A percentile compares a stretch with the other conserved stretches of the same genome.
These are phyloP conservation scores for Aix galericulata DNA, from an alignment of 2,113 vertebrate genomes.

Conservation along the genomic window DNA sequence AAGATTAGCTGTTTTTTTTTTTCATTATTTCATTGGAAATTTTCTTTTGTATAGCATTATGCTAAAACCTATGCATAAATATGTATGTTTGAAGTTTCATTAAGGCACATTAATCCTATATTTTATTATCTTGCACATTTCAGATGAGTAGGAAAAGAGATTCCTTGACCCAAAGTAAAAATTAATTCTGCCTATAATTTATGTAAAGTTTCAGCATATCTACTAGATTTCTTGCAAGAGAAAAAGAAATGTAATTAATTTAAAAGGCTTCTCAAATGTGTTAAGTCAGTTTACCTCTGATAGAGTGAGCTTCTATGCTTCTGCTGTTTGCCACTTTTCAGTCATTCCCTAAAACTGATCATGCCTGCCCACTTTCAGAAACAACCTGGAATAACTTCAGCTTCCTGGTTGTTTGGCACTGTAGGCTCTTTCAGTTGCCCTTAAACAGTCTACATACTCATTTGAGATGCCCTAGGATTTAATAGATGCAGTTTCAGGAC, in stretches of 20 bases:
- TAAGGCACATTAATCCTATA: slow-evolving; percentile 45
- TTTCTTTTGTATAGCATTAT: slow-evolving; percentile 31
- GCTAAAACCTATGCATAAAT: slow-evolving; percentile 43
- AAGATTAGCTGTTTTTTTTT: neutral
- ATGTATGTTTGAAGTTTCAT: slow-evolving; percentile 54
- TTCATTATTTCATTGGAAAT: neutral
- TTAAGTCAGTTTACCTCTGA: neutral
- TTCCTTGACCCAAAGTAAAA: slow-evolving; percentile 41
- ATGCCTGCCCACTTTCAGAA: neutral
- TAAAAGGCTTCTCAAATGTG: neutral
- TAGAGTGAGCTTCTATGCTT: neutral
- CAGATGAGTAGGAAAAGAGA: slow-evolving; percentile 4
- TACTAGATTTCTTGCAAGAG: neutral
- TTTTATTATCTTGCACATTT: slow-evolving; percentile 49
- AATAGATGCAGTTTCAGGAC: neutral
- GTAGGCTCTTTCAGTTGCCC: neutral
- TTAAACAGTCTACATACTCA: neutral
- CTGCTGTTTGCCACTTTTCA: neutral
- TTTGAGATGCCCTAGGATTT: neutral
- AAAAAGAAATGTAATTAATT: slow-evolving; percentile 7
- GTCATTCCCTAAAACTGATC: neutral
- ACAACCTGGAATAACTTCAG: neutral
- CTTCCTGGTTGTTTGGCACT: neutral
- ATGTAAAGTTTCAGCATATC: neutral
- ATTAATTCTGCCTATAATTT: slow-evolving; percentile 20